Percentiles rank a stretch among this genome's conserved stretches.
Evolutionary conservation across 2,113 vertebrate species (phyloP).

Genomic region (Muntiacus muntjak): DNA sequence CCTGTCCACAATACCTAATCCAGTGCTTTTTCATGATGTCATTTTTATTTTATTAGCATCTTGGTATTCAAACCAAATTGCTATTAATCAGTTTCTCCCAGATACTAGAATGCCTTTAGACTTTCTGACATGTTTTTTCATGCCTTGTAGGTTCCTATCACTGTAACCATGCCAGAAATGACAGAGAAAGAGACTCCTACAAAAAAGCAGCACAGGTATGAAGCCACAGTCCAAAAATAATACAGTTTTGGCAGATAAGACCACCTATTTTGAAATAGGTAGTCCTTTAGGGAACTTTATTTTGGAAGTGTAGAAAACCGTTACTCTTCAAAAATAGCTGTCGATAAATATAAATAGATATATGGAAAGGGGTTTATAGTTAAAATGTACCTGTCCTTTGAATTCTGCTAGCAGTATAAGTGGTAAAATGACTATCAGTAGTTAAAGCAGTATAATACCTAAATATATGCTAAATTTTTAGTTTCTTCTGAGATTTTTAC

Average conservation of each 20-base stretch:
- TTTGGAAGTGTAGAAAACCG: background rate
- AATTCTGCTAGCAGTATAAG: background rate
- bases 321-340: background rate
- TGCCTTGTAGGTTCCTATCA: slow-evolving; percentile 79
- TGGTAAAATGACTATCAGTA: background rate
- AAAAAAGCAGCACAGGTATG: slow-evolving; percentile 91
- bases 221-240: background rate
- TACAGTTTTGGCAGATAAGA: background rate
- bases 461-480: slow-evolving; percentile 10
- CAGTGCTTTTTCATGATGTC: background rate
- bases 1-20: background rate
- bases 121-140: slow-evolving; percentile 1
- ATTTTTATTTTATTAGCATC: background rate
- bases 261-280: background rate
- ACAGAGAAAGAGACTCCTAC: slow-evolving; percentile 91
- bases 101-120: slow-evolving; percentile 22
- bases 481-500: background rate
- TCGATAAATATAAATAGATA: background rate
- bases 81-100: background rate
- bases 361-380: background rate
- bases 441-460: background rate
- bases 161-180: slow-evolving; percentile 96
- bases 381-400: background rate
- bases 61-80: slow-evolving; percentile 33
- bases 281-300: background rate